phyloP scores from a whole-genome alignment of 2,797 vertebrate species.

The Platyrinchus mystaceus region DNA sequence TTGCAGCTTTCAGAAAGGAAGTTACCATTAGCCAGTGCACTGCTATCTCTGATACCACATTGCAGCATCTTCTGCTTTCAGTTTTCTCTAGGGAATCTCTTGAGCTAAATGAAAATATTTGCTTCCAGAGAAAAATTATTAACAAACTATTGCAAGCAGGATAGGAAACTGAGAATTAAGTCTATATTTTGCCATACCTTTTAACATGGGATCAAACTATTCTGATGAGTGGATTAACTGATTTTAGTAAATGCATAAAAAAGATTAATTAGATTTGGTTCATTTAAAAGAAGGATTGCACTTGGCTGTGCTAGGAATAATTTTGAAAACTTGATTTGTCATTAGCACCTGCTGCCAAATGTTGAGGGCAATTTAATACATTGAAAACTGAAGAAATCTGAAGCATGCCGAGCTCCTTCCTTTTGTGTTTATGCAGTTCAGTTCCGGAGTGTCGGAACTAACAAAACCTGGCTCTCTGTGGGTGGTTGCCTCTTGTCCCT shows the following conservation, averaged over 20 bases:
- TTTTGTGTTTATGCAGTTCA: neutral
- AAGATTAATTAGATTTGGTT: neutral
- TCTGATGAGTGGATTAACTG: neutral
- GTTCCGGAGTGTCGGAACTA: rapidly evolving
- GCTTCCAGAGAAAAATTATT: neutral
- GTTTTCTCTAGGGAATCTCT: neutral
- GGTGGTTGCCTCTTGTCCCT: neutral
- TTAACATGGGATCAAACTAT: neutral
- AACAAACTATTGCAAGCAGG: neutral
- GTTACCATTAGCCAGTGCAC: neutral
- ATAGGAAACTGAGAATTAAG: neutral
- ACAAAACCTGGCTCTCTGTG: rapidly evolving
- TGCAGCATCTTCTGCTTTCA: neutral
- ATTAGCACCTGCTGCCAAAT: neutral
- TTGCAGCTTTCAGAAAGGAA: neutral
- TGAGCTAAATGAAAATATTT: neutral
- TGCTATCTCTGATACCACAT: neutral
- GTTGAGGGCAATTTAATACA: neutral
- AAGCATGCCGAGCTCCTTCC: no score
- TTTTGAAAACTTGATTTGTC: neutral
- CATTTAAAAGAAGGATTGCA: neutral
- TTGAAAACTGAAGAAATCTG: neutral
- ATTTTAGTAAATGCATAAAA: neutral
- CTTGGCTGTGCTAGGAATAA: neutral
- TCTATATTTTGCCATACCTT: neutral